phyloP scores from a whole-genome alignment of 2,888 invertebrate species.

The Diogma glabrata region DNA sequence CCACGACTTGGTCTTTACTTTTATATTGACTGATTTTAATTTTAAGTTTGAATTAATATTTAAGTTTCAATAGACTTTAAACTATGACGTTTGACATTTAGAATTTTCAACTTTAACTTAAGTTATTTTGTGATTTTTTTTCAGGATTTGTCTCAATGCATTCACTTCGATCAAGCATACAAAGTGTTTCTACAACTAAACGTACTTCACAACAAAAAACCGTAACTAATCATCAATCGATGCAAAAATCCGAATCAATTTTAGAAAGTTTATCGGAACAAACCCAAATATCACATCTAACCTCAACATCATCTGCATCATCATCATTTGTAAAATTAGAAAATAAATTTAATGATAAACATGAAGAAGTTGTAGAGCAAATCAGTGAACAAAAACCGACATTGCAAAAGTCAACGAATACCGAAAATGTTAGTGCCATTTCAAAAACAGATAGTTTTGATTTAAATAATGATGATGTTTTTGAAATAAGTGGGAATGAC shows the following conservation, averaged over 20 bases:
- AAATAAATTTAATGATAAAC: constrained; percentile 13
- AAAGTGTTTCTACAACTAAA: constrained; percentile 43
- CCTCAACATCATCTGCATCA: constrained; percentile 12
- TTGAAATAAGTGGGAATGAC: constrained; percentile 10
- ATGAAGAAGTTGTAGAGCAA: constrained; percentile 16
- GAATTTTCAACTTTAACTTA: no score
- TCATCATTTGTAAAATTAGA: constrained; percentile 15
- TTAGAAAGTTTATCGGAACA: constrained; percentile 5
- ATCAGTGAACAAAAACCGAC: constrained; percentile 21
- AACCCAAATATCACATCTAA: constrained; percentile 11
- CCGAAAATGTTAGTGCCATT: constrained; percentile 21
- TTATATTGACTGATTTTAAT: no score
- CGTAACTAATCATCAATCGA: neutral
- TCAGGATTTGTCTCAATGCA: constrained; percentile 52
- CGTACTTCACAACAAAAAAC: constrained; percentile 47
- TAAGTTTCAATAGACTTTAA: no score
- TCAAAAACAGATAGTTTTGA: constrained; percentile 25
- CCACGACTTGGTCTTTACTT: no score
- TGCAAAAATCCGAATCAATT: constrained; percentile 6
- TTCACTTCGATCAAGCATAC: constrained; percentile 49
- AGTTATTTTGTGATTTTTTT: no score
- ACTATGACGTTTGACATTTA: no score
- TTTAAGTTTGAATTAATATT: no score
- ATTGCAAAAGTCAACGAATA: constrained; percentile 22
- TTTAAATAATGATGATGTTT: constrained; percentile 20